Base-by-base conservation (phyloP, 2,888 invertebrate species). In the Automeris io region DNA sequence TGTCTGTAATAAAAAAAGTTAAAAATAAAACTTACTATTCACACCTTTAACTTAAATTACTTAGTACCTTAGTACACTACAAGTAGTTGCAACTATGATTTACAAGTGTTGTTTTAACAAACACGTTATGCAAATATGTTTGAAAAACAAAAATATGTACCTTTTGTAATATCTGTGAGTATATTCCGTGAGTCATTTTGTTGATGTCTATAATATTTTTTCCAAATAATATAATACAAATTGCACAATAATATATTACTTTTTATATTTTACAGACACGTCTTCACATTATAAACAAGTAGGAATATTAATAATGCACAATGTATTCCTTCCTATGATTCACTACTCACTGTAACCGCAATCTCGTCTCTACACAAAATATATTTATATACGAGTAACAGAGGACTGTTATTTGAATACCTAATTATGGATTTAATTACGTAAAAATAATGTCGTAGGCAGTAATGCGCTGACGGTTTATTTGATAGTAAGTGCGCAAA, bases 171-270 rank as follows among this genome's bases (percentile, higher is more conserved):
- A 72, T 64, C 41, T 77, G 75, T 0, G 76, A 73, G 42, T 53
- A 62, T 45, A 55, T 70, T 37, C 64, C 71, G 43, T 54, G 68
- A n/a, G 68, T 73, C 80, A 77, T 78, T 37, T 43, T 53, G 23
- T 29, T 33, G 1, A 1, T 5, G 8, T 5, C 9, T 34, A 18
- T 18, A 11, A 6, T 7, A 18, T 23, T 37, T 22, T 5, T 37
- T 6, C 8, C 12, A 32, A 37, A 23, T 18, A n/a, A 21, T 16
- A 32, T 32, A 18, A 4, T 32, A 23, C 11, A 32, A 26, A 37
- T 22, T 32, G 22, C 18, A 18, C 23, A 37, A 6, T 25, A 29
- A 29, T 2, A 29, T 29, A 16, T 29, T 16, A 16, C 13, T 8
- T 16, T n/a, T n/a, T 29, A 2, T 16, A 29, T 16, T 16, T 5